A percentile compares a stretch with the other conserved stretches of the same genome.
Conservation (phyloP, 2,888 invertebrate genomes). For the Drosophila nigritarsus region DNA sequence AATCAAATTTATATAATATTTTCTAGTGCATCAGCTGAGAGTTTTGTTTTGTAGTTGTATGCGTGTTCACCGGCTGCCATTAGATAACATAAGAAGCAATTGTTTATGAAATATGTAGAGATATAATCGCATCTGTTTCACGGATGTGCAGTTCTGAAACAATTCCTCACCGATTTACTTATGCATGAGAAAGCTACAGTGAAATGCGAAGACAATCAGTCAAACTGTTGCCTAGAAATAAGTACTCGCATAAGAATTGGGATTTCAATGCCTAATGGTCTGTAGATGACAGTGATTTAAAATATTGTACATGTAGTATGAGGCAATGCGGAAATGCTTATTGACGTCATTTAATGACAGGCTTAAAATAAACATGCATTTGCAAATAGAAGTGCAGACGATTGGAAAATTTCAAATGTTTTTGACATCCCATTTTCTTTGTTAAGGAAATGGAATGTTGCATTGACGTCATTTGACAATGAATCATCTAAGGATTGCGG, state of each 20-base stretch:
- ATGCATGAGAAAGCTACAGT: conserved; percentile 17
- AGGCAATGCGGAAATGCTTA: neutral
- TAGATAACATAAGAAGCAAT: conserved; percentile 14
- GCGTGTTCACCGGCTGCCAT: conserved; percentile 10
- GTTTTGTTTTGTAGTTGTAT: conserved; percentile 23
- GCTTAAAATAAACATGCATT: neutral
- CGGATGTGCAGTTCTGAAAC: conserved; percentile 21
- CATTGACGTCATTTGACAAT: conserved; percentile 22
- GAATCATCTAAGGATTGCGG: neutral
- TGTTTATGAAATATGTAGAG: conserved; percentile 8
- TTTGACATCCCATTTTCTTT: neutral
- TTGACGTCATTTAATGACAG: conserved; percentile 14
- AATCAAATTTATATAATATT: conserved; percentile 45
- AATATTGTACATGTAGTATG: neutral
- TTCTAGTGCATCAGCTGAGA: neutral
- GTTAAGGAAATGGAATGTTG: neutral
- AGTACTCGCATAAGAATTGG: neutral
- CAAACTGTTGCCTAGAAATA: conserved; percentile 21
- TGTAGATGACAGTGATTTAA: conserved; percentile 15
- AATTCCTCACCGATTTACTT: conserved; percentile 35
- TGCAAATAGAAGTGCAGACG: neutral
- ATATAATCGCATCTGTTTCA: conserved; percentile 24
- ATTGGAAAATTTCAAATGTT: neutral
- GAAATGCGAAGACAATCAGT: conserved; percentile 40
- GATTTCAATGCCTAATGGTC: conserved; percentile 5